Conservation (phyloP, 2,888 invertebrate genomes). For the Marronus borbonicus region DNA sequence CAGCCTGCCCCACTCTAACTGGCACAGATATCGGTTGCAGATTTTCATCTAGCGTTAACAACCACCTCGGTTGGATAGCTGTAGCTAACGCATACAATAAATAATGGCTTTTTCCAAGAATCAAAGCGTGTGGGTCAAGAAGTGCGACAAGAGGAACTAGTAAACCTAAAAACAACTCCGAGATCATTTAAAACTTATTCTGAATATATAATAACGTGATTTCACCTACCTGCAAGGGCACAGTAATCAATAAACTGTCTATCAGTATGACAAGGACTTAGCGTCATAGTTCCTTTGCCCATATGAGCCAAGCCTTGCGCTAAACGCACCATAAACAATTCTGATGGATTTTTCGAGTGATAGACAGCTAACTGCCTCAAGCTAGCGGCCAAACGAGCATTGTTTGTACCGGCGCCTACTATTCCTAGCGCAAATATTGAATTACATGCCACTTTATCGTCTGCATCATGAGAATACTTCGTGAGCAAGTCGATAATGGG, state of each 20-base stretch:
- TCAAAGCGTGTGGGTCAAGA: conserved; percentile 68
- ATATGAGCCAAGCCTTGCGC: conserved; percentile 97
- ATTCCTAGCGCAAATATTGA: conserved; percentile 96
- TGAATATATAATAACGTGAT: not conserved
- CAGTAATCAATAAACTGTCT: conserved; percentile 94
- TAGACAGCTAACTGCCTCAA: conserved; percentile 96
- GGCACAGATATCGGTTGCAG: conserved; percentile 92
- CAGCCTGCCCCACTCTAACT: conserved; percentile 94
- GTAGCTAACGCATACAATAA: conserved; percentile 93
- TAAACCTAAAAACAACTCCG: conserved; percentile 70
- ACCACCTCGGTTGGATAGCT: conserved; percentile 98
- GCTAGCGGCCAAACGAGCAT: conserved; percentile 95
- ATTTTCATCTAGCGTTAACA: conserved; percentile 96
- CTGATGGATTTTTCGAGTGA: conserved; percentile 96
- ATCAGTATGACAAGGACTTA: conserved; percentile 97
- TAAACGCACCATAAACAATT: conserved; percentile 96
- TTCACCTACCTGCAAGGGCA: conserved; percentile 85
- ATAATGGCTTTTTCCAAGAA: conserved; percentile 94
- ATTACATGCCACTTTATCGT: conserved; percentile 97
- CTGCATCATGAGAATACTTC: conserved; percentile 98
- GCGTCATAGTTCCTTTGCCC: conserved; percentile 97
- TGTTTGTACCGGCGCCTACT: conserved; percentile 90
- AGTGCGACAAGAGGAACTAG: conserved; percentile 64
- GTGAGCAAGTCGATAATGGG: conserved; percentile 96
- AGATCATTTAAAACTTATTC: conserved; percentile 58